phyloP scores from a whole-genome alignment of 2,113 vertebrate genomes.

The Limnothrissa miodon region DNA sequence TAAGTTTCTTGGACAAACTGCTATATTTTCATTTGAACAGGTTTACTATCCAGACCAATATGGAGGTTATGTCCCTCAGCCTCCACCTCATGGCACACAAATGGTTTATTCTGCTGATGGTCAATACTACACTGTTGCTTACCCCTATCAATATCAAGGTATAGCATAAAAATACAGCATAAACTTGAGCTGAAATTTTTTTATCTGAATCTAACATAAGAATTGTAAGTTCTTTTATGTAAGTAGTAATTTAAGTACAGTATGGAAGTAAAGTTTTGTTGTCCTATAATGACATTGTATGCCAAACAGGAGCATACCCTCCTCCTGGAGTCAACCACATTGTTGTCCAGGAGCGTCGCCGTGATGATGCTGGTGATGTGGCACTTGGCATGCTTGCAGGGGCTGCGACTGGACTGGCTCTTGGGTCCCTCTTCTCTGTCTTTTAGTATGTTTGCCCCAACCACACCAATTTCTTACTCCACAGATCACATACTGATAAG shows the following conservation, averaged over 20 bases:
- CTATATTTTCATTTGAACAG: slow-evolving; percentile 41
- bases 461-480: background rate
- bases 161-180: slow-evolving; percentile 1
- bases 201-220: background rate
- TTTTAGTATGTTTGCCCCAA: slow-evolving; percentile 71
- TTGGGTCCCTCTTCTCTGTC: slow-evolving; percentile 92
- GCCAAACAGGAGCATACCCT: slow-evolving; percentile 71
- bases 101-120: slow-evolving; percentile 67
- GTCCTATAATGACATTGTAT: background rate
- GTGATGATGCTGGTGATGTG: slow-evolving; percentile 80
- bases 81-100: slow-evolving; percentile 62
- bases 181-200: background rate
- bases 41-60: slow-evolving; percentile 66
- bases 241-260: no score
- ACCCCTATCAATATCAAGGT: slow-evolving; percentile 73
- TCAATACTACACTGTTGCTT: slow-evolving; percentile 67
- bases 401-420: slow-evolving; percentile 89
- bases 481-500: slow-evolving; percentile 9
- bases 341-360: slow-evolving; percentile 83
- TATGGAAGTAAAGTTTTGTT: background rate
- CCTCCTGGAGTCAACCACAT: slow-evolving; percentile 79
- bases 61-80: slow-evolving; percentile 59
- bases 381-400: slow-evolving; percentile 90
- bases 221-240: background rate
- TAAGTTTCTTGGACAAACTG: background rate